These are phyloP conservation scores for Tyrophagus putrescentiae DNA, from an alignment of 1,140 invertebrate species.

Conservation along the genomic window DNA sequence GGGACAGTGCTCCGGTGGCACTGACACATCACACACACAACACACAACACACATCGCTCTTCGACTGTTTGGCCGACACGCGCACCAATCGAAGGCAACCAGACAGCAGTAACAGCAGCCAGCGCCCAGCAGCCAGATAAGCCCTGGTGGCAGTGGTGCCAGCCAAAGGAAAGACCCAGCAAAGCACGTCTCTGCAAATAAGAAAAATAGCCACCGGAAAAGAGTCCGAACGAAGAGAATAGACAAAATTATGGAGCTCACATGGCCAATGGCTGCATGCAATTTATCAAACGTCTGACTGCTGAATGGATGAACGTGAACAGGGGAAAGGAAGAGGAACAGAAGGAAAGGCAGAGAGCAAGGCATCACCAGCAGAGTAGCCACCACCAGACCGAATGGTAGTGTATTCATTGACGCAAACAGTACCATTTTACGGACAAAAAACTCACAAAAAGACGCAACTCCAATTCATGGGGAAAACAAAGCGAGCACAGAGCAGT, in stretches of 20 bases:
- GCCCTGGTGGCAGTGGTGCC: no score
- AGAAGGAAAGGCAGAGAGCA: no score
- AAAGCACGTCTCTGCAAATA: constrained; percentile 10
- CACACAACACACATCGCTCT: background rate
- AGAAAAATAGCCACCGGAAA: constrained; percentile 14
- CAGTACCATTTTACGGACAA: no score
- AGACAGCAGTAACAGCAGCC: background rate
- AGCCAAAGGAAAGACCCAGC: background rate
- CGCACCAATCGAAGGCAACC: constrained; percentile 2
- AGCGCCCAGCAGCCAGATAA: no score
- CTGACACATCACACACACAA: background rate
- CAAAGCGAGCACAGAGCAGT: no score
- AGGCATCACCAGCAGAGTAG: no score
- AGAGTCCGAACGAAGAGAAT: background rate
- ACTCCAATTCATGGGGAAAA: no score
- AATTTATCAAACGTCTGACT: constrained; percentile 9
- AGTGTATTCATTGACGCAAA: no score
- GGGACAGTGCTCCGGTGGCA: background rate
- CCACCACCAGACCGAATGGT: no score
- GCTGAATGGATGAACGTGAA: background rate
- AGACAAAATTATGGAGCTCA: background rate
- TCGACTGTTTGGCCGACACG: background rate
- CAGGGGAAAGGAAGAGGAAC: background rate
- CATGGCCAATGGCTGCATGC: background rate
- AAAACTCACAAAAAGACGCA: no score